Conservation (phyloP, 2,113 vertebrate species). For the Laterallus jamaicensis region DNA sequence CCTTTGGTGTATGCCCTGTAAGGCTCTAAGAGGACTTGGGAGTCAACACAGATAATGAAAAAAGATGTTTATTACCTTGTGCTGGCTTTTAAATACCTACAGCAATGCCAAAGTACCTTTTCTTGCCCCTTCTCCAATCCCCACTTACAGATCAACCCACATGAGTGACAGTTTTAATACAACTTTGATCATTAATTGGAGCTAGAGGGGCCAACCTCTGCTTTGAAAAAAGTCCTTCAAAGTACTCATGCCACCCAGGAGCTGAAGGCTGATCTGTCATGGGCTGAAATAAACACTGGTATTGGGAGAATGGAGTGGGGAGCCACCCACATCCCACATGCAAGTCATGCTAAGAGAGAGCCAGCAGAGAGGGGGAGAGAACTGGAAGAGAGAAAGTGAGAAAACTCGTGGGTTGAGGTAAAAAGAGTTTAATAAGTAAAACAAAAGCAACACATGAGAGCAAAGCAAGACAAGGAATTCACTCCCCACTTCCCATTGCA, state of each 20-base stretch:
- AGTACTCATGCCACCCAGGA: background rate
- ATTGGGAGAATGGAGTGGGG: background rate
- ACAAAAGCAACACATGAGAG: no score
- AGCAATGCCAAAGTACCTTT: background rate
- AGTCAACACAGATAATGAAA: background rate
- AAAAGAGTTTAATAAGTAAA: no score
- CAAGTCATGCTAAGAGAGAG: background rate
- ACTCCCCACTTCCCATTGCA: no score
- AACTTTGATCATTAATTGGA: background rate
- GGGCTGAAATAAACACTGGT: background rate
- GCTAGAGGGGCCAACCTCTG: background rate
- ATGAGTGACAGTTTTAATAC: background rate
- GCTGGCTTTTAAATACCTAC: background rate
- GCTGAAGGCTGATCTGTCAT: background rate
- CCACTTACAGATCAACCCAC: background rate
- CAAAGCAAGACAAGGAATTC: no score
- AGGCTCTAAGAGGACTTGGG: background rate
- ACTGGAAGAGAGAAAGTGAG: no score
- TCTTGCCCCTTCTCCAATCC: background rate
- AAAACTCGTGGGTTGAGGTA: no score
- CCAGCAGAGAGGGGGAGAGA: background rate
- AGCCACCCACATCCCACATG: background rate
- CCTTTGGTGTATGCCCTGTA: background rate
- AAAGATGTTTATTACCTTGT: background rate
- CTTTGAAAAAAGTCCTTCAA: background rate